Evolutionary conservation across 2,888 invertebrate genomes (phyloP), one percentile per base, ranked within the genome.

Genomic region (Ophraella communa): DNA sequence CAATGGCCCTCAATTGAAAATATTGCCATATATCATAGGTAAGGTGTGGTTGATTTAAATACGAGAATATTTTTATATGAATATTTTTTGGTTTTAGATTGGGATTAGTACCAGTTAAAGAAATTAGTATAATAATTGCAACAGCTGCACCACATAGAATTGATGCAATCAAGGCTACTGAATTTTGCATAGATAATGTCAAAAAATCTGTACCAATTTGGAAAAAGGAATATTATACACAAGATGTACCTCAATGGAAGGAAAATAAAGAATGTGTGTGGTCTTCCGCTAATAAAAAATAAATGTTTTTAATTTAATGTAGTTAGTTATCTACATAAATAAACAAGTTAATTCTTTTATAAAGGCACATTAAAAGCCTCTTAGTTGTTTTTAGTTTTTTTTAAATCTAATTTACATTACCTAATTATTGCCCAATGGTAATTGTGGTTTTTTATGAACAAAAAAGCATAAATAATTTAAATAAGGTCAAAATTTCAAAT

Each of bases 141-240:
- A 86, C 95, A 24, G 94, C 96, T 62, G 93, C 96, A 11, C 90
- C 94, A 0, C 97, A 97, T 81, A 86, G 98, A 27, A 84, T 86
- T 53, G 93, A 92, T 60, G 91, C 95, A 0, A 84, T 97, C 4
- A 88, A 90, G 73, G 94, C 96, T 1, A 92, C 95, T 0, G 86
- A 91, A 54, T 91, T 85, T 83, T 91, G 93, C 71, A 95, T 98
- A 70, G 91, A 98, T 73, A 86, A 86, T 61, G 84, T 98, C 0
- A 98, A 98, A 81, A 88, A 90, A 60, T 86, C 86, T 23, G 96
- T 96, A 30, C 96, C 98, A 0, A 95, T 98, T 65, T 98, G 97
- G 96, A 98, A 98, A 83, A 96, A 96, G 81, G 97, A 98, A 85
- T 84, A 93, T 21, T 97, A 96, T 80, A 86, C 83, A 23, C 83